Evolutionary conservation across 2,888 invertebrate genomes (phyloP), one percentile per base, ranked within the genome.

Genomic region (Hirtodrosophila trivittata): DNA sequence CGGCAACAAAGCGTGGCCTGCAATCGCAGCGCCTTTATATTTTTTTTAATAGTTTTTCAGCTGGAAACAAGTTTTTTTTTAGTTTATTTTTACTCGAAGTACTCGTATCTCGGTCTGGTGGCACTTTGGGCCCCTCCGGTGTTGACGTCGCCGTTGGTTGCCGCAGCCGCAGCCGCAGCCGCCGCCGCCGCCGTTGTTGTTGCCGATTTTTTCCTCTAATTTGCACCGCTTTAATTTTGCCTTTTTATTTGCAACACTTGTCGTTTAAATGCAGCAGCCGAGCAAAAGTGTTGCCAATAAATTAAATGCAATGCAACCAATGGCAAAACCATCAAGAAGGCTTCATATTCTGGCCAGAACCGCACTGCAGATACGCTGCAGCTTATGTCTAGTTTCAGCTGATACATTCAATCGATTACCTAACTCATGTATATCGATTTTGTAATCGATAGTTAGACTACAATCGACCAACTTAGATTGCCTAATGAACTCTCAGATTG

Each of bases 221-320:
- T 81, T 81, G 82, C 82, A 81, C 55, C 77, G 82, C 82, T 84
- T 86, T 84, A 84, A 82, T 86, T 81, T 85, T 86, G 58, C 64
- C 69, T 84, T 84, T 82, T 82, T 86, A 84, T 82, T 82, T 82
- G 81, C 86, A 82, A 82, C 85, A 82, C 85, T 82, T 82, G 87
- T 82, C 87, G 82, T 73, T 85, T 82, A 84, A 82, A 85, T 77
- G 82, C 85, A 67, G 66, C 84, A 72, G 57, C 71, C 58, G 49
- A n/a, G 45, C 63, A 56, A 86, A 71, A 84, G 85, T 82, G 82
- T 84, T 75, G 82, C 87, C 76, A 86, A 82, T 82, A 82, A 86
- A 82, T 82, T 82, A 82, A 84, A 64, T 55, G 62, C 69, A 57
- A 59, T 73, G 64, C 66, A 69, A 68, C 62, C 63, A 64, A 57